phyloP scores from a whole-genome alignment of 1,140 invertebrate species.

The Drosophila ficusphila region DNA sequence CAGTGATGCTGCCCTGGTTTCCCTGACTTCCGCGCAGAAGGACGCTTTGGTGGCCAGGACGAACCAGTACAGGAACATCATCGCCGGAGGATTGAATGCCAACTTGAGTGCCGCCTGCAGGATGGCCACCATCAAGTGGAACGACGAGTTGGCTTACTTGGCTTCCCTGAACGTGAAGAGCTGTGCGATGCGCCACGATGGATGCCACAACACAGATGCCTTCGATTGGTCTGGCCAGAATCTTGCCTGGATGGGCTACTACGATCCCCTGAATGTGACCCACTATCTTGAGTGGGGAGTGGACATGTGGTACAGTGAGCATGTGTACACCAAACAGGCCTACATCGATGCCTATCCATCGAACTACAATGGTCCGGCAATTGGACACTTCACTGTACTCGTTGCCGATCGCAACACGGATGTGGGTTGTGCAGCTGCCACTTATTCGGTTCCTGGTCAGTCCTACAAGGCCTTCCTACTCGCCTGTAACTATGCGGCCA shows the following conservation, averaged over 20 bases:
- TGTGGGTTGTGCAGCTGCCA: conserved; percentile 69
- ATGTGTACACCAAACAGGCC: conserved; percentile 32
- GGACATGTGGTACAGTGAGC: conserved; percentile 65
- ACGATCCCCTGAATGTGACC: conserved; percentile 30
- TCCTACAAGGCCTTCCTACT: conserved; percentile 58
- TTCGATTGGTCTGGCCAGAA: conserved; percentile 76
- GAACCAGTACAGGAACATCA: conserved; percentile 61
- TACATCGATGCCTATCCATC: conserved; percentile 61
- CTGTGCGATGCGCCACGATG: conserved; percentile 68
- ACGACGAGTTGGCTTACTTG: conserved; percentile 66
- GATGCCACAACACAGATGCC: conserved; percentile 66
- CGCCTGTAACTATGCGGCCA: conserved; percentile 74
- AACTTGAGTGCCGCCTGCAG: conserved; percentile 59
- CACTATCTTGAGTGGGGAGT: conserved; percentile 24
- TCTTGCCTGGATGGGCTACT: conserved; percentile 66
- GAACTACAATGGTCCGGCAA: conserved; percentile 51
- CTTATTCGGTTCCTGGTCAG: conserved; percentile 34
- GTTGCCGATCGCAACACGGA: conserved; percentile 68
- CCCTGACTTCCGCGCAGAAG: conserved; percentile 29
- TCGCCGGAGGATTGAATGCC: conserved; percentile 57
- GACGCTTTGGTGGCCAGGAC: conserved; percentile 40
- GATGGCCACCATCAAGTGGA: conserved; percentile 78
- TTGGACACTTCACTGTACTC: conserved; percentile 77
- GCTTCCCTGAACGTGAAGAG: conserved; percentile 67
- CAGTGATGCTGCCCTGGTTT: conserved; percentile 39